phyloP scores from a whole-genome alignment of 2,113 vertebrate genomes.

The Callocephalon fimbriatum region DNA sequence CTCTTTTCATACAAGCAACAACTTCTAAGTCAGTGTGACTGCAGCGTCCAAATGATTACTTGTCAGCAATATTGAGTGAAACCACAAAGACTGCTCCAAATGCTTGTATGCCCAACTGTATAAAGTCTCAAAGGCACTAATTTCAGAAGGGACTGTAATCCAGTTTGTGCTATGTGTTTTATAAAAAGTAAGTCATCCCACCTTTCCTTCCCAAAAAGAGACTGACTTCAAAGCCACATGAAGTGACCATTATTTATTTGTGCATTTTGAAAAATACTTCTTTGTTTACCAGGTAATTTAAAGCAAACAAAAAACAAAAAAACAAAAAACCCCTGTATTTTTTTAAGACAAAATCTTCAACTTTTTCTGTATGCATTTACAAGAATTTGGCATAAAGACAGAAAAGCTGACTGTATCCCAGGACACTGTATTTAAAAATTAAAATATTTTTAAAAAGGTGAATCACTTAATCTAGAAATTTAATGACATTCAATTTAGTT shows the following conservation, averaged over 20 bases:
- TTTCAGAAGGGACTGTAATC: background rate
- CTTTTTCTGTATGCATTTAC: background rate
- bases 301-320: background rate
- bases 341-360: background rate
- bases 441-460: background rate
- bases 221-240: background rate
- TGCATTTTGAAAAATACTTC: background rate
- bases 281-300: background rate
- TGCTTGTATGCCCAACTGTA: background rate
- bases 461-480: background rate
- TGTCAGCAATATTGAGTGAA: background rate
- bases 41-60: background rate
- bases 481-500: background rate
- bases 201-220: background rate
- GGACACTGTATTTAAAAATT: background rate
- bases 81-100: background rate
- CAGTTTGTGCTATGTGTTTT: background rate
- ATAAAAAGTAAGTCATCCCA: background rate
- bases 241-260: background rate
- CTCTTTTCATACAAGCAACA: background rate
- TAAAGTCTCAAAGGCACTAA: background rate
- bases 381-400: background rate
- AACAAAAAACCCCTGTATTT: background rate
- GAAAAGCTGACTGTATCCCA: background rate
- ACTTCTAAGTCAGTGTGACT: background rate